Evolutionary conservation across 1,140 invertebrate species (phyloP).

Genomic region (Chionoecetes opilio): DNA sequence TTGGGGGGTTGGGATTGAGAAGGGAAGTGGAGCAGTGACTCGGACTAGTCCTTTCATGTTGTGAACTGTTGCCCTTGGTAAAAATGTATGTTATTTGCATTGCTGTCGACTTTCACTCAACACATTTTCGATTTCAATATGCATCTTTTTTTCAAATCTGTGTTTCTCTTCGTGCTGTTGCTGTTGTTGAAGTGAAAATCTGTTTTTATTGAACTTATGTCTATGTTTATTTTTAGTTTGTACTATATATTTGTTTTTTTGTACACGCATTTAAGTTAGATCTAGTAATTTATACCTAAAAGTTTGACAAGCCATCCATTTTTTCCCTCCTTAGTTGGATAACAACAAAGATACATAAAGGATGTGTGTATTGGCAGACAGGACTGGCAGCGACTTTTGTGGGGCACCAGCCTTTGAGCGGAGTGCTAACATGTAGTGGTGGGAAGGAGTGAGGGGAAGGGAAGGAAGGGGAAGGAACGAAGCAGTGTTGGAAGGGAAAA

Average conservation of each 20-base stretch:
- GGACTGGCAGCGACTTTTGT: neutral
- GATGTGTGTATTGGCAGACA: neutral
- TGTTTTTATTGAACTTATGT: too few relatives aligned
- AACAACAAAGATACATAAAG: too few relatives aligned
- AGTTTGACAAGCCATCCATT: neutral
- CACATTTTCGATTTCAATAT: neutral
- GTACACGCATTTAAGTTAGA: too few relatives aligned
- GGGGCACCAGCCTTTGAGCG: neutral
- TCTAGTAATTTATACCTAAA: neutral
- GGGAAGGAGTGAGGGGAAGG: too few relatives aligned
- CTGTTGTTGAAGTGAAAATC: too few relatives aligned
- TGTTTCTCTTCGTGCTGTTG: too few relatives aligned
- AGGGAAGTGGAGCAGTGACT: neutral
- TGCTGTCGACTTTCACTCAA: neutral
- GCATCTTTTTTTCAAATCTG: neutral
- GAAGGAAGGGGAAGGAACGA: too few relatives aligned
- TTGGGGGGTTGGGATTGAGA: too few relatives aligned
- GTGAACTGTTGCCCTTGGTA: conserved; percentile 25
- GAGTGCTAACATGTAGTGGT: too few relatives aligned
- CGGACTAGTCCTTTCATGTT: conserved; percentile 1
- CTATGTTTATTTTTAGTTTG: too few relatives aligned
- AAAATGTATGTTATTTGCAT: conserved; percentile 9
- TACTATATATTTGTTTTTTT: too few relatives aligned
- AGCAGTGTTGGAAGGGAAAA: too few relatives aligned
- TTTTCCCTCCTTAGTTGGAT: neutral